Percentiles rank a stretch among this genome's conserved stretches.
Conservation (phyloP, 2,888 invertebrate genomes). For the Lycocerus yunnanus region DNA sequence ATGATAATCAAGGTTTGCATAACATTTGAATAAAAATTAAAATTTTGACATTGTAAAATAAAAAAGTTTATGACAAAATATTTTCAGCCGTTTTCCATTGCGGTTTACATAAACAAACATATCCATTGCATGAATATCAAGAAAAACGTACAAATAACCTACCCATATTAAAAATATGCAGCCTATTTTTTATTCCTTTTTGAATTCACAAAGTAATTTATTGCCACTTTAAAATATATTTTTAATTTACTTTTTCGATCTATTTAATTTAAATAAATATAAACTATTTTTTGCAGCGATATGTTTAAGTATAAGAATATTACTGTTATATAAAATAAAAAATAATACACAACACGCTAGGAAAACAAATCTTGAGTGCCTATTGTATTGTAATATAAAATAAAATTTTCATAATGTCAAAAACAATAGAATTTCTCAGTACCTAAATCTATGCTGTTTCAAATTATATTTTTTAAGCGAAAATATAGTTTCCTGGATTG, state of each 20-base stretch:
- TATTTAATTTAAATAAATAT: neutral
- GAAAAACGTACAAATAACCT: neutral
- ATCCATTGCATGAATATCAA: too few relatives aligned
- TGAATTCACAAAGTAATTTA: neutral
- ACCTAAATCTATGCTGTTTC: too few relatives aligned
- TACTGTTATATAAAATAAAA: too few relatives aligned
- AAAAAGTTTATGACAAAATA: too few relatives aligned
- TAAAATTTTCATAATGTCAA: neutral
- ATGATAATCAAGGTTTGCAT: too few relatives aligned
- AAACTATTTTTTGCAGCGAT: neutral
- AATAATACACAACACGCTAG: neutral
- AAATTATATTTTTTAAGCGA: neutral
- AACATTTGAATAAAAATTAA: too few relatives aligned
- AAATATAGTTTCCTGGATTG: neutral
- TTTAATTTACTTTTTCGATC: too few relatives aligned
- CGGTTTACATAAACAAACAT: neutral
- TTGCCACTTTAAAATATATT: neutral
- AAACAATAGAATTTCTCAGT: neutral
- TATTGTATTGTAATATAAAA: neutral
- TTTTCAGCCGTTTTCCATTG: neutral
- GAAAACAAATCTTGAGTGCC: neutral
- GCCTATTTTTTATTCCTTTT: neutral
- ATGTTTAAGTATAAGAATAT: neutral
- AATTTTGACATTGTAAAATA: too few relatives aligned
- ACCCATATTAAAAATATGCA: neutral